Conservation (phyloP, 2,797 vertebrate species). For the Podarcis siculus region DNA sequence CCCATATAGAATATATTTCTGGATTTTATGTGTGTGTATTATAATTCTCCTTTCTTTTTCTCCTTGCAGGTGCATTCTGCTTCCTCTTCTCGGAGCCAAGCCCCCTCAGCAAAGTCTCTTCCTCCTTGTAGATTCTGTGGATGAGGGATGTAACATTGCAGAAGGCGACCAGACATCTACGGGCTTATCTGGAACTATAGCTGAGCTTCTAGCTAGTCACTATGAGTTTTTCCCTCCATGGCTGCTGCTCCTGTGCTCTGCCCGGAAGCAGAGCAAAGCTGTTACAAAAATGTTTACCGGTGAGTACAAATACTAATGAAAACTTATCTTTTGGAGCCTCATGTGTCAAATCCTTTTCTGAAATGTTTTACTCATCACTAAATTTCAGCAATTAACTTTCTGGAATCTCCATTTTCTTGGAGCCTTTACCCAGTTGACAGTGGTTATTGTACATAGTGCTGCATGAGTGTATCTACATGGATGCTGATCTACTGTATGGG, state of each 20-base stretch:
- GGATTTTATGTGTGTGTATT: rapidly evolving
- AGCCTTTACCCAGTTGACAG: neutral
- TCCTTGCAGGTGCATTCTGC: slow-evolving; percentile 87
- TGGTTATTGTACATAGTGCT: neutral
- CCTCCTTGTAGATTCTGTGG: slow-evolving; percentile 93
- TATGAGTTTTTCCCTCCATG: slow-evolving; percentile 96
- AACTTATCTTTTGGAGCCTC: neutral
- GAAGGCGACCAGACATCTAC: slow-evolving; percentile 87
- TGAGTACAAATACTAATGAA: slow-evolving; percentile 58
- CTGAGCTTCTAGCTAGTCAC: slow-evolving; percentile 92
- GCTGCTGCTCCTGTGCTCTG: slow-evolving; percentile 95
- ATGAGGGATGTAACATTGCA: slow-evolving; percentile 87
- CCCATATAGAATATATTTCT: neutral
- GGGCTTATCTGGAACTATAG: slow-evolving; percentile 88
- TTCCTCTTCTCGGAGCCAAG: slow-evolving; percentile 90
- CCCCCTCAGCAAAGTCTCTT: slow-evolving; percentile 91
- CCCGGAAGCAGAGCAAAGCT: slow-evolving; percentile 94
- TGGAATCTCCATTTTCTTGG: neutral
- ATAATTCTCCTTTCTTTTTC: neutral
- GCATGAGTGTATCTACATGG: neutral
- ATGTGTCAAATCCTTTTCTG: neutral
- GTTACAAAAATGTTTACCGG: slow-evolving; percentile 98
- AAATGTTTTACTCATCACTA: neutral
- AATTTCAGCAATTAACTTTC: neutral
- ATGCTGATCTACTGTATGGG: neutral